These are phyloP conservation scores for Onychomys leucogaster DNA, from an alignment of 2,797 vertebrate species.

Conservation along the genomic window DNA sequence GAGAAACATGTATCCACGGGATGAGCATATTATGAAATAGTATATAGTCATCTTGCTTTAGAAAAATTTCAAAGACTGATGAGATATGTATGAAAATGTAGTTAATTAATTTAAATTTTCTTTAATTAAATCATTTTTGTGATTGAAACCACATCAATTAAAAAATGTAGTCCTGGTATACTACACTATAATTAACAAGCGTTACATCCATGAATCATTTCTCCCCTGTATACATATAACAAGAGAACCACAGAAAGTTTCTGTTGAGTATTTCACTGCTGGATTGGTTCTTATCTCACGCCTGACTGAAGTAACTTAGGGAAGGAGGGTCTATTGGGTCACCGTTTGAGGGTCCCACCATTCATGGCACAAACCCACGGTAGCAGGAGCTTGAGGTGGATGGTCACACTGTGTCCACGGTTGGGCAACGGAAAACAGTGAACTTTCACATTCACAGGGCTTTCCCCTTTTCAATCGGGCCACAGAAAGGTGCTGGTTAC, in stretches of 20 bases:
- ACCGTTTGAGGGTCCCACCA: background rate
- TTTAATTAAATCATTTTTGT: constrained; percentile 45
- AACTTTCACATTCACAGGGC: background rate
- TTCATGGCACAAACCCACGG: background rate
- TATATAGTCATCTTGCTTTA: background rate
- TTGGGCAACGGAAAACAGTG: background rate
- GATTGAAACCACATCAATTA: constrained; percentile 11
- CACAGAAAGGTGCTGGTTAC: background rate
- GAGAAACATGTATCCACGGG: background rate
- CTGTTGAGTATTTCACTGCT: constrained; percentile 12
- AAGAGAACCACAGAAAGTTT: constrained; percentile 1
- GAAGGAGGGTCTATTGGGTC: background rate
- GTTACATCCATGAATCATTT: background rate
- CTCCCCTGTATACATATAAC: background rate
- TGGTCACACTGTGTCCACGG: background rate
- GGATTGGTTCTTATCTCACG: background rate
- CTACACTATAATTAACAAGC: background rate
- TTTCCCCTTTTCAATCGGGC: background rate
- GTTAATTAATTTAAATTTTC: constrained; percentile 2
- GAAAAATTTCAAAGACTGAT: background rate
- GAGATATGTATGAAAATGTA: constrained; percentile 25
- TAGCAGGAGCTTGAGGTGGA: background rate
- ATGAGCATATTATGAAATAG: background rate
- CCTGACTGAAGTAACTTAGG: background rate
- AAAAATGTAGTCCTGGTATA: background rate